Evolutionary conservation across 2,888 invertebrate genomes (phyloP), one percentile per base, ranked within the genome.

Genomic region (Eugnorisma glareosa): DNA sequence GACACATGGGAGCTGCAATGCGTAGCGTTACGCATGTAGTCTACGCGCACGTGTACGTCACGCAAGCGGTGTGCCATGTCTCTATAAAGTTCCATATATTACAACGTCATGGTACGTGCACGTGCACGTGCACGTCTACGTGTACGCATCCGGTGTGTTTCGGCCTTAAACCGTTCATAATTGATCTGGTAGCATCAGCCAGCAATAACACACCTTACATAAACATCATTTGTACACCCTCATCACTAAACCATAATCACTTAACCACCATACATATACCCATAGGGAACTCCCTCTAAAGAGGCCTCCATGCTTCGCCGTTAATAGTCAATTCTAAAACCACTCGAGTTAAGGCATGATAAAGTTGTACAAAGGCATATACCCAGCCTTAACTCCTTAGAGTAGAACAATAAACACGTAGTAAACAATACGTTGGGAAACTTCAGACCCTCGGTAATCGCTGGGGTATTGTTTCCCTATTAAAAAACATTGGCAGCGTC

Each of bases 401-500:
- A 70, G 69, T 79, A 69, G 63, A 81, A 75, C 71, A 75, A 72
- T 75, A 81, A 82, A 82, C 85, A 81, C 64, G 75, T 63, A 57
- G 45, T 5, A 48, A 75, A 85, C 86, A 83, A 75, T 82, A 82
- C 82, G 54, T 18, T 3, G 31, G 48, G 72, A 48, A 85, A 78
- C 63, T 76, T 86, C 28, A 37, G n/a, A 80, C 80, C 77, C 68
- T 78, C 68, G 18, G 70, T 79, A 81, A 83, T 81, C 76, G 40
- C 75, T 61, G 15, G 75, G 73, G 66, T 83, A 86, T 86, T 84
- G 75, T 86, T 80, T 69, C 48, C 66, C 74, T 54, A 75, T 78
- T 82, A 85, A 86, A 86, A 88, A 86, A 82, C 78, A 67, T 71
- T 73, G 73, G 77, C 66, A 66, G 8, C 70, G 71, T 68, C 37